Percentiles rank a stretch among this genome's conserved stretches.
These are phyloP conservation scores for Coregonus ussuriensis DNA, from an alignment of 2,797 vertebrate genomes.

Conservation along the genomic window DNA sequence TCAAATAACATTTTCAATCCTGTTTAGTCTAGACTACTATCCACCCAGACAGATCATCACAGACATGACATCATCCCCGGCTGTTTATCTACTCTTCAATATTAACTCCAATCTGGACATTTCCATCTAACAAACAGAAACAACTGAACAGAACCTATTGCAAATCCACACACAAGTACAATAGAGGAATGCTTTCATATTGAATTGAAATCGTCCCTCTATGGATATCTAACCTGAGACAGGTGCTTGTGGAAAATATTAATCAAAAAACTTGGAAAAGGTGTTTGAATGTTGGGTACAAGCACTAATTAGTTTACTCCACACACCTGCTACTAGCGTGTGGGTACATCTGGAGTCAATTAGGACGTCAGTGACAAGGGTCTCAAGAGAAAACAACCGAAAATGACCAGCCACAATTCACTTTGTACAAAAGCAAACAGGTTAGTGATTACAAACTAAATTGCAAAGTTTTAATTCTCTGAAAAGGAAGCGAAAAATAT, in stretches of 20 bases:
- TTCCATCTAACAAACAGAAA: not conserved
- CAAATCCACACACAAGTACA: not conserved
- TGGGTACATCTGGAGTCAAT: conserved; percentile 20
- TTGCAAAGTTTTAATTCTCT: conserved; percentile 3
- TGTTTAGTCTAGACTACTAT: too few species aligned
- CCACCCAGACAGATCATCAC: not conserved
- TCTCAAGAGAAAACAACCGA: conserved; percentile 35
- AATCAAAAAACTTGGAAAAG: conserved; percentile 34
- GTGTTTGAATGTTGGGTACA: not conserved
- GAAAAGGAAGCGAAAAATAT: too few species aligned
- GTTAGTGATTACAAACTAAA: conserved; percentile 52
- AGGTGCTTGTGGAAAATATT: conserved; percentile 32
- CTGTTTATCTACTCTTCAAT: not conserved
- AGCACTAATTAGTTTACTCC: conserved; percentile 9
- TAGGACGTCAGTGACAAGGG: conserved; percentile 30
- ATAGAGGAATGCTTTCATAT: not conserved
- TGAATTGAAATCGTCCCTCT: not conserved
- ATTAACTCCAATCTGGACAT: not conserved
- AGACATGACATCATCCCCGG: not conserved
- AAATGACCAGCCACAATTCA: conserved; percentile 43
- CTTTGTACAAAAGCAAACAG: conserved; percentile 32
- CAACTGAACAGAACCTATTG: not conserved
- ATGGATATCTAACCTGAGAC: conserved; percentile 32
- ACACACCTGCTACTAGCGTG: conserved; percentile 20
- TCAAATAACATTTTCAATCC: too few species aligned